Conservation (phyloP, 2,113 vertebrate genomes). For the Syngnathus scovelli region DNA sequence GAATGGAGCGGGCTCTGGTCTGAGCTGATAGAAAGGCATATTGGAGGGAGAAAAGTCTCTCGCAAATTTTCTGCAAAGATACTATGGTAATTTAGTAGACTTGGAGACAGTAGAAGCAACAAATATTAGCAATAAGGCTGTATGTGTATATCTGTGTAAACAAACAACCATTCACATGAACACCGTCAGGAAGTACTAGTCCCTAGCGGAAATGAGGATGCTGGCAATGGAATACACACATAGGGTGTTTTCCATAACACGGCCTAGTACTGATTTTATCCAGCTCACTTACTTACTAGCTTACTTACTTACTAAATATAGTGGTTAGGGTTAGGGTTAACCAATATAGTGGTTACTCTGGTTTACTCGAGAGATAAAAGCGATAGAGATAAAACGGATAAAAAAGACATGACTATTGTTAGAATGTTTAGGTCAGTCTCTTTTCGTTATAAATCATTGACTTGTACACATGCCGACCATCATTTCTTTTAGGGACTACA, state of each 20-base stretch:
- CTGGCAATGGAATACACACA: too few relatives aligned
- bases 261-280: too few relatives aligned
- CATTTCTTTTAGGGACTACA: background rate
- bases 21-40: constrained; percentile 32
- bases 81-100: background rate
- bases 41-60: constrained; percentile 2
- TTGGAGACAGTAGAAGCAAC: background rate
- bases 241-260: too few relatives aligned
- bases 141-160: too few relatives aligned
- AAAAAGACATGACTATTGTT: background rate
- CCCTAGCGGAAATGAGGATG: too few relatives aligned
- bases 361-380: background rate
- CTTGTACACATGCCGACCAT: background rate
- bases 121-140: background rate
- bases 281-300: too few relatives aligned
- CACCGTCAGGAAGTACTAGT: too few relatives aligned
- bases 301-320: too few relatives aligned
- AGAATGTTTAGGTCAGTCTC: background rate
- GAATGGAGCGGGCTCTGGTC: constrained; percentile 38
- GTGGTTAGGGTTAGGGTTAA: too few relatives aligned
- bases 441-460: background rate
- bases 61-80: constrained; percentile 6
- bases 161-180: too few relatives aligned
- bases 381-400: background rate
- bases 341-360: background rate